A percentile compares a stretch with the other conserved stretches of the same genome.
phyloP scores from a whole-genome alignment of 1,140 invertebrate genomes.

The Lepidotrigona ventralis region DNA sequence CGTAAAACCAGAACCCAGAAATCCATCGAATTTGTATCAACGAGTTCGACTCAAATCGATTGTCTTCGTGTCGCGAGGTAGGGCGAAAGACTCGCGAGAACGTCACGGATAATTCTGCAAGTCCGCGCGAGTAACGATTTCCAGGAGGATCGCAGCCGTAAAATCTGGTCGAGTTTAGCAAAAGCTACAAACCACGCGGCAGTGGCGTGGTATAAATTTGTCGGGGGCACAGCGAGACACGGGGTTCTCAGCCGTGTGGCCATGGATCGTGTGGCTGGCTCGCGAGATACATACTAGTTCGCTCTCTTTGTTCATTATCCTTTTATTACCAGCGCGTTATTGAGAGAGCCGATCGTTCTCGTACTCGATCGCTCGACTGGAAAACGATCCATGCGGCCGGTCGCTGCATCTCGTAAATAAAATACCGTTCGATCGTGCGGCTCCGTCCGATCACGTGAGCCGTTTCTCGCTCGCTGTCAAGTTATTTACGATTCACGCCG shows the following conservation, averaged over 20 bases:
- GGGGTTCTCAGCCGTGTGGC: neutral
- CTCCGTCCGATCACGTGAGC: neutral
- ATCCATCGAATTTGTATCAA: too few relatives aligned
- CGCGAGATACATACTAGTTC: constrained; percentile 22
- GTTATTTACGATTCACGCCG: constrained; percentile 51
- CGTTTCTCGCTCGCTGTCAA: constrained; percentile 23
- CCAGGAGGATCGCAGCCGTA: constrained; percentile 35
- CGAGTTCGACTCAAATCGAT: neutral
- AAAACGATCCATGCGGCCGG: constrained; percentile 64
- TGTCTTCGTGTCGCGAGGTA: too few relatives aligned
- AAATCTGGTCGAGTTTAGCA: constrained; percentile 57
- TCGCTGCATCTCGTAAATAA: constrained; percentile 66
- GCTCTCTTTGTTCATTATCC: constrained; percentile 71
- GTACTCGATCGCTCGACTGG: constrained; percentile 67
- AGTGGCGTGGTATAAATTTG: constrained; percentile 64
- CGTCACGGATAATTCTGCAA: constrained; percentile 60
- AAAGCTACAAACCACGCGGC: constrained; percentile 42
- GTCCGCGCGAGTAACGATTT: constrained; percentile 58
- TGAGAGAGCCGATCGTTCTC: constrained; percentile 67
- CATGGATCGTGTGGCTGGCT: constrained; percentile 33
- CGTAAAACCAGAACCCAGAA: too few relatives aligned
- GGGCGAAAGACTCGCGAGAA: constrained; percentile 55
- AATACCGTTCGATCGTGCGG: constrained; percentile 61
- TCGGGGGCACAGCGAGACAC: constrained; percentile 42
- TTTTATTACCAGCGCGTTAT: constrained; percentile 72